Evolutionary conservation across 2,888 invertebrate species (phyloP).

Genomic region (Lacanobia wlatinum): DNA sequence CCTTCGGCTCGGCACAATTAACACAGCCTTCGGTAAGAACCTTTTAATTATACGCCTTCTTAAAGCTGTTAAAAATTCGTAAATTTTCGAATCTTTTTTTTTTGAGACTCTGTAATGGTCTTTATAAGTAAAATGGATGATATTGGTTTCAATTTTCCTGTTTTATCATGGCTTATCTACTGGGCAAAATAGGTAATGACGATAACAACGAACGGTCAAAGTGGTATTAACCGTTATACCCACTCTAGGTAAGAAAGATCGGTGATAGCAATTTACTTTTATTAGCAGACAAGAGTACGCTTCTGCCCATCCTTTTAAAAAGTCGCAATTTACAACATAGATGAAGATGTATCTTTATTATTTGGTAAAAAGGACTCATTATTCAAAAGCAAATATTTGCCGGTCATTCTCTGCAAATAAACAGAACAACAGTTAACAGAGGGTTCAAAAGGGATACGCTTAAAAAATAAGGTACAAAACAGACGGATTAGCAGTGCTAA

Average conservation of each 20-base stretch:
- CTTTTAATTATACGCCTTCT: conserved; percentile 54
- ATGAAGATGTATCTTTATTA: neutral
- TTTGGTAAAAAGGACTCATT: neutral
- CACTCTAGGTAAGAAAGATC: conserved; percentile 3
- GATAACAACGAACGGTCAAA: conserved; percentile 14
- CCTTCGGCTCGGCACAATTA: conserved; percentile 51
- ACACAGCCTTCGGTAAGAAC: conserved; percentile 39
- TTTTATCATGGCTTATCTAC: neutral
- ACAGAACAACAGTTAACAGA: conserved; percentile 9
- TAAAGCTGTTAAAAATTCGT: conserved; percentile 39
- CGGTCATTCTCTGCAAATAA: conserved; percentile 38
- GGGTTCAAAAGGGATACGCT: conserved; percentile 1
- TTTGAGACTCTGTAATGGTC: neutral
- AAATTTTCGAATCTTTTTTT: conserved; percentile 20
- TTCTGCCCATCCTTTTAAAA: neutral
- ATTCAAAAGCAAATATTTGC: conserved; percentile 6
- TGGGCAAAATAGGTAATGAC: neutral
- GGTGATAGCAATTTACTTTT: conserved; percentile 12
- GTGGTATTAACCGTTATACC: neutral
- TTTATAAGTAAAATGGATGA: neutral
- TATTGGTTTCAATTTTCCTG: neutral
- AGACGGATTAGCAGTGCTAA: neutral
- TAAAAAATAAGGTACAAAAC: conserved; percentile 2
- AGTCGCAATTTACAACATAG: neutral
- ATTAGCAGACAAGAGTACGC: neutral